Base-by-base conservation (phyloP, 2,113 vertebrate species). In the Dascyllus trimaculatus region DNA sequence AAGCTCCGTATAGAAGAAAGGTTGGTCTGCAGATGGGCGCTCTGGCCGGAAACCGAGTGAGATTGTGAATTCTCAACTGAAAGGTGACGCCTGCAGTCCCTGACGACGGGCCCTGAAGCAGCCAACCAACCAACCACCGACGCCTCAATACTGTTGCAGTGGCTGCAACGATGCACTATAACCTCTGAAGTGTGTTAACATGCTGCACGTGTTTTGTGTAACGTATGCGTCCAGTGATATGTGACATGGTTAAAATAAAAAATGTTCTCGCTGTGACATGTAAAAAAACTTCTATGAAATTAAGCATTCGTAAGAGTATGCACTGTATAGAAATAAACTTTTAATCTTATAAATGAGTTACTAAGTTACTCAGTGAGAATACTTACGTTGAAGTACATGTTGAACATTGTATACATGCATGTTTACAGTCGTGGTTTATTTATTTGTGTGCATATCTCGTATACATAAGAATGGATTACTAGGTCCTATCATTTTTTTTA, bases 331-430 rank as follows among this genome's bases (percentile, higher is more conserved):
- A 40, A 48, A 65, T 35, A 60, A 43, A 66, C 13, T 61, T 43
- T 65, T 15, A 21, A n/a, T 71, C 35, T 43, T 24, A 57, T 26
- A 13, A 2, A 1, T 1, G 6, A 68, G 4, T n/a, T 49, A 11
- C 4, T 68, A 11, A 67, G 69, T 78, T 53, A 45, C 14, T 57
- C 21, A 54, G 4, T 75, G 24, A 65, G 13, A 66, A 54, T 66
- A 51, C 82, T 51, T 54, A n/a, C 68, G 4, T 72, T 56, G 32
- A 81, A 74, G 62, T 71, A 51, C 14, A 48, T 15, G 22, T 1
- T 38, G 10, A 53, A 62, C 32, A 45, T 49, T 72, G 29, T 64
- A 59, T 35, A 38, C 24, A 52, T 66, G 67, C 21, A 61, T 71
- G 22, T 65, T 77, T 53, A 70, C 14, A 73, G 6, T 8, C 9